Evolutionary conservation across 1,140 invertebrate genomes (phyloP), one percentile per base, ranked within the genome.

Genomic region (Thaumatotibia leucotreta): DNA sequence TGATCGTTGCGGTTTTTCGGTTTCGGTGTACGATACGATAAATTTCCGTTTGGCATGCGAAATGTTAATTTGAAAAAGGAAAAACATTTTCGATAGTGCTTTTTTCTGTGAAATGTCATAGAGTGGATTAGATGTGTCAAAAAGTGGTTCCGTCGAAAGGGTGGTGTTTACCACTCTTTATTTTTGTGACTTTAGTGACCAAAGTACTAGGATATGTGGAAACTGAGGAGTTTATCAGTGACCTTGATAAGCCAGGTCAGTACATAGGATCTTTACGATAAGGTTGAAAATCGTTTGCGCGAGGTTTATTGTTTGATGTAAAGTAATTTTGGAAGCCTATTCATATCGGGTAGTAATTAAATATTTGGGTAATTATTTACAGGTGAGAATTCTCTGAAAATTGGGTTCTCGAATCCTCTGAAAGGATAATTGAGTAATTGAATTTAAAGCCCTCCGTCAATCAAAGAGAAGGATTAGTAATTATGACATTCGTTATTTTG

Each of bases 241-340:
- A 87, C 49, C 69, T 87, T 35, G 84, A 89, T 54, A 79, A 82
- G 62, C 84, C 86, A 24, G 74, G 86, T 89, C 66, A 80, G 82
- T 76, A 14, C 39, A 4, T 29, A 29, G 2, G 8, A 32, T 32
- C 6, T 32, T 1, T 32, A 32, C 4, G 2, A 35, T 35, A 35
- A 35, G 10, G 33, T 35, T n/a, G 33, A 3, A 6, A 20, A 45
- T 45, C 14, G n/a, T 20, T 17, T 45, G 5, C 6, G 1, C 39
- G 20, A 45, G 8, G 6, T 6, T n/a, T 17, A 39, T 39, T 39
- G 17, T 45, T 20, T 33, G 11, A 33, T 20, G 3, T 4, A 2
- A 45, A 20, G 9, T 39, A 39, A 14, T 39, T 39, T 11, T 1
- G 4, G 14, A 17, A 4, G 1, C 17, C 20, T 20, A 45, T 45